Base-by-base conservation (phyloP, 2,888 invertebrate genomes). In the Yponomeuta evonymella region DNA sequence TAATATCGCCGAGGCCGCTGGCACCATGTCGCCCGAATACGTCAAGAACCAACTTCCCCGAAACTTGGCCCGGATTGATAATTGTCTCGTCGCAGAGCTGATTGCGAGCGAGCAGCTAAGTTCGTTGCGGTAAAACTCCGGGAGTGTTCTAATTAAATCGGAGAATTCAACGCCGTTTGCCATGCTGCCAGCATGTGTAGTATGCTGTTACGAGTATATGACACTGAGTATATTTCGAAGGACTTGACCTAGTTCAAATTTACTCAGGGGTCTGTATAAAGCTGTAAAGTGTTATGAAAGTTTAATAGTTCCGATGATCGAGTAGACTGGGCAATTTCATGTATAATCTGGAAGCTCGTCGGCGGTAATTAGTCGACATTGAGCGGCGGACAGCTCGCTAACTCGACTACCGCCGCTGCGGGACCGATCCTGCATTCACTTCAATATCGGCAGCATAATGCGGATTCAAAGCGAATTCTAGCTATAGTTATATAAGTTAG, bases 321-420 rank as follows among this genome's bases (percentile, higher is more conserved):
- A 58, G 15, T 29, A n/a, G 33, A 43, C 67, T 29, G 67, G n/a
- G 33, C 67, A 67, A 15, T 67, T 67, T 33, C 30, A 30, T 30
- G 23, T 30, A 11, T 30, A 65, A 65, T n/a, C 29, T 65, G 33
- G 65, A 29, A 63, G 63, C 43, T 43, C 63, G 63, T n/a, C 63
- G 67, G 48, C 15, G 67, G 67, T 48, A 67, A 67, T 67, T 67
- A 67, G 67, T 48, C 48, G 67, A n/a, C 67, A 67, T 67, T 67
- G 48, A 67, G 15, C 48, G 48, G 48, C 67, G 23, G 23, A 63
- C 63, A 23, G 23, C 29, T 63, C 63, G 63, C 29, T 63, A 63
- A 63, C 63, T 63, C 9, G 43, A 43, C 43, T 43, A 43, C 43
- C 43, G 9, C 43, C 9, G 43, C 43, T 15, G 5, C 63, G 63